Conservation (phyloP, 2,888 invertebrate genomes). For the Idaea dimidiata region DNA sequence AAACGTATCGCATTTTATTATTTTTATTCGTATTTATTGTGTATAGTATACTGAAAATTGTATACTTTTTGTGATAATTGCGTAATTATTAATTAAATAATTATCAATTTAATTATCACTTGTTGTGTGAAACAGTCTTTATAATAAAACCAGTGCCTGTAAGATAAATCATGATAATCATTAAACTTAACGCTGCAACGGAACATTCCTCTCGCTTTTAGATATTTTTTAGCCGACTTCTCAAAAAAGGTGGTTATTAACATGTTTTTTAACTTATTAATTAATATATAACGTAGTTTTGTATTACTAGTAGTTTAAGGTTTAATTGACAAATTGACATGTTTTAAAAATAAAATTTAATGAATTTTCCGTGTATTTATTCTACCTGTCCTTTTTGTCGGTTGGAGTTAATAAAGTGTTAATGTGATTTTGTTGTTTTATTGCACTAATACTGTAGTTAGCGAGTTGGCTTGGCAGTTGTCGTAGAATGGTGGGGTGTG, state of each 20-base stretch:
- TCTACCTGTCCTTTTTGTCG: conserved; percentile 39
- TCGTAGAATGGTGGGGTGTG: conserved; percentile 20
- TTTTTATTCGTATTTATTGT: conserved; percentile 22
- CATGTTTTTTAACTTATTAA: conserved; percentile 42
- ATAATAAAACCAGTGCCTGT: conserved; percentile 67
- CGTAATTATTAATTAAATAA: conserved; percentile 20
- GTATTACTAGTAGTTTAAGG: conserved; percentile 44
- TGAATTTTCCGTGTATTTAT: conserved; percentile 44
- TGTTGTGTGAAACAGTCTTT: conserved; percentile 29
- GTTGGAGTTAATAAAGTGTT: conserved; percentile 55
- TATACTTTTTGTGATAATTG: neutral
- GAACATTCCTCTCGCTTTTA: conserved; percentile 50
- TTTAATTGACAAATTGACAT: conserved; percentile 22
- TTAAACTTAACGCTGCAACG: conserved; percentile 38
- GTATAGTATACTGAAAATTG: conserved; percentile 11
- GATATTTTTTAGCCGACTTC: conserved; percentile 34
- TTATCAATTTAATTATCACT: conserved; percentile 15
- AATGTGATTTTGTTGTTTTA: conserved; percentile 64
- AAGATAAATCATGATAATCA: conserved; percentile 73
- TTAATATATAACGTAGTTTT: conserved; percentile 46
- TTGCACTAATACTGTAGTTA: conserved; percentile 53
- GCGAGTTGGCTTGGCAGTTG: conserved; percentile 37
- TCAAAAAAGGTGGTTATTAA: conserved; percentile 33
- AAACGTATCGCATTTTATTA: conserved; percentile 14
- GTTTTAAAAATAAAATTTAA: conserved; percentile 51